Percentiles rank a stretch among this genome's conserved stretches.
These are phyloP conservation scores for Margaritifera margaritifera DNA, from an alignment of 2,888 invertebrate species.

Conservation along the genomic window DNA sequence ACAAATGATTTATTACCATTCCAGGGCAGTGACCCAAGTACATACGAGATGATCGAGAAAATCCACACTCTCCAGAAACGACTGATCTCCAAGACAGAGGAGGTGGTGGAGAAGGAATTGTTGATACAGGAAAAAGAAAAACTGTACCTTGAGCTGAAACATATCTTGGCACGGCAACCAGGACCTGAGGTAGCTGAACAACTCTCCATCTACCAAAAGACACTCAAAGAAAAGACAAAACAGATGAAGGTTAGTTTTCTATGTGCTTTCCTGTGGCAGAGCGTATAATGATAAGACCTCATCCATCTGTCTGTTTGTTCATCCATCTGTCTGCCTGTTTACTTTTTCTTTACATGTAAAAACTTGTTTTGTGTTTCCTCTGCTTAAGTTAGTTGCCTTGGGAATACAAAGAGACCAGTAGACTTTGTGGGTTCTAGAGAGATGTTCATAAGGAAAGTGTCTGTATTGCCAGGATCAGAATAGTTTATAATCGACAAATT, in stretches of 20 bases:
- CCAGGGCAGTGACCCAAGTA: slow-evolving; percentile 86
- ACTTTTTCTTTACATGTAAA: too few relatives aligned
- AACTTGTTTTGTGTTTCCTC: too few relatives aligned
- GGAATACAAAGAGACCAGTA: not conserved
- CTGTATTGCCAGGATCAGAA: too few relatives aligned
- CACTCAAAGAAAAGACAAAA: slow-evolving; percentile 66
- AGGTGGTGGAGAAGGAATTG: slow-evolving; percentile 76
- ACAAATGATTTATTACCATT: slow-evolving; percentile 1
- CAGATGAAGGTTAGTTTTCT: slow-evolving; percentile 58
- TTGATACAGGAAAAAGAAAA: slow-evolving; percentile 81
- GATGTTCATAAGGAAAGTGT: too few relatives aligned
- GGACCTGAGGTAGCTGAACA: slow-evolving; percentile 80
- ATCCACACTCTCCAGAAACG: slow-evolving; percentile 87
- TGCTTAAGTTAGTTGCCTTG: not conserved
- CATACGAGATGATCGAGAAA: slow-evolving; percentile 84
- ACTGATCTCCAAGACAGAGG: slow-evolving; percentile 78
- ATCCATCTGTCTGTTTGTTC: too few relatives aligned
- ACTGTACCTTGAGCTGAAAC: slow-evolving; percentile 80
- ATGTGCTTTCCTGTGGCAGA: too few relatives aligned
- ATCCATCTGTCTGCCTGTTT: too few relatives aligned
- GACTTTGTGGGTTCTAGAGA: not conserved
- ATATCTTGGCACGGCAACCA: slow-evolving; percentile 81
- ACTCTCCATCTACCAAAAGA: slow-evolving; percentile 69
- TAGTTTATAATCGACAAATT: too few relatives aligned
- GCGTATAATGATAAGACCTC: too few relatives aligned